These are phyloP conservation scores for Crax fasciolata DNA, from an alignment of 2,797 vertebrate genomes.

Conservation along the genomic window DNA sequence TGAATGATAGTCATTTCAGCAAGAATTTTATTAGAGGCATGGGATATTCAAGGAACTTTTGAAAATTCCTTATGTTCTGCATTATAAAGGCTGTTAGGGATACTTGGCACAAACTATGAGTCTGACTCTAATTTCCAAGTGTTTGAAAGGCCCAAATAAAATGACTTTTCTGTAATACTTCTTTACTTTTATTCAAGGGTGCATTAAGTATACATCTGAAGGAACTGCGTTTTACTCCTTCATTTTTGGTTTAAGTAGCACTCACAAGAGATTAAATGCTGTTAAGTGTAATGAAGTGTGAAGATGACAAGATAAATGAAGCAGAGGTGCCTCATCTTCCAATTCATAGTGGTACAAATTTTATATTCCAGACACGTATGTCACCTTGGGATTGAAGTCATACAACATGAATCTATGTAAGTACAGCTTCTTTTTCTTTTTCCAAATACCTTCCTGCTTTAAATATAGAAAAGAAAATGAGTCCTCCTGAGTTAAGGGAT, in stretches of 20 bases:
- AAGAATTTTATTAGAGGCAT: not conserved
- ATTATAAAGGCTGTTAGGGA: not conserved
- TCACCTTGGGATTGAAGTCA: not conserved
- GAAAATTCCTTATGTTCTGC: not conserved
- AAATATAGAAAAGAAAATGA: conserved; percentile 7
- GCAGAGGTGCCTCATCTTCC: not conserved
- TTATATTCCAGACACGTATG: conserved; percentile 2
- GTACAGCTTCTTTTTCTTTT: not conserved
- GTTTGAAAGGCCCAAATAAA: not conserved
- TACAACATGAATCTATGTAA: not conserved
- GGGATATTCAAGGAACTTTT: not conserved
- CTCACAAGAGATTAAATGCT: not conserved
- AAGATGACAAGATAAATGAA: conserved; percentile 5
- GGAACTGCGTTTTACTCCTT: not conserved
- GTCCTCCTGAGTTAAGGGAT: not conserved
- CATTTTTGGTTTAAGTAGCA: conserved; percentile 9
- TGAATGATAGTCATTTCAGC: not conserved
- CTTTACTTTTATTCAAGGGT: not conserved
- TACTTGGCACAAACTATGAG: not conserved
- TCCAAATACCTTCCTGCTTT: not conserved
- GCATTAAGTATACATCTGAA: not conserved
- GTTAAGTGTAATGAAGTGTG: not conserved
- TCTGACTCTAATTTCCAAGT: not conserved
- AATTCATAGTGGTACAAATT: not conserved
- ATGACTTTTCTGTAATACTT: not conserved